Base-by-base conservation (phyloP, 2,797 vertebrate genomes). In the Hirundo rustica region DNA sequence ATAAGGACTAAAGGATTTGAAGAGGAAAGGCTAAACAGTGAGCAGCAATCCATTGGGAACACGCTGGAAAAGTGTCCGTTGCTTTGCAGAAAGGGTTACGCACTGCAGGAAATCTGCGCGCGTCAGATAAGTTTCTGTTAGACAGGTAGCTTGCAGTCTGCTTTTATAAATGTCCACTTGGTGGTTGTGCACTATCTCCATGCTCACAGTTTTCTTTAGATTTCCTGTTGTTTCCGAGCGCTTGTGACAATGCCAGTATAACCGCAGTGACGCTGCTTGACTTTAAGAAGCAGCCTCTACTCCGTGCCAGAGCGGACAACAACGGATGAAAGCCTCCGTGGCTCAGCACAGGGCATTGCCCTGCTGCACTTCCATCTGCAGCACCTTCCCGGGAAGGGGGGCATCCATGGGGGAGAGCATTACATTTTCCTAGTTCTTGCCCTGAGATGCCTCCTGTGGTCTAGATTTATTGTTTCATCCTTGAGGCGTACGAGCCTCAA, bases 151-250 rank as follows among this genome's bases (percentile, higher is more conserved):
- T 57, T 16, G 50, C 60, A 62, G 80, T 19, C 44, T 91, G 87
- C 57, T 81, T 88, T 90, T 75, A 11, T 32, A 42, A 71, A 57
- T 54, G 61, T 57, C 75, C n/a, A 34, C 27, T 83, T 74, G 54
- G 54, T 47, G 58, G 38, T 17, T 64, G 57, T 5, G 4, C 50
- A 23, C 42, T 81, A 78, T 86, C 89, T 78, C 66, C 62, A 12
- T 2, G 10, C 55, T 78, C 44, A 40, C 38, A 74, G 93, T 58
- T 71, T 51, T 87, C 77, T 71, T 77, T 22, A 57, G 11, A 30
- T 80, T 90, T 96, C 93, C 94, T 85, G 71, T 67, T 61, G 22
- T 82, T 95, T 74, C 80, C 65, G n/a, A 85, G 58, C 29, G 34
- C 42, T 64, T 30, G 19, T 72, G 71, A 65, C 65, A 80, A 21